A percentile compares a stretch with the other conserved stretches of the same genome.
phyloP scores from a whole-genome alignment of 2,113 vertebrate species.

The Notarius lentiginosus region DNA sequence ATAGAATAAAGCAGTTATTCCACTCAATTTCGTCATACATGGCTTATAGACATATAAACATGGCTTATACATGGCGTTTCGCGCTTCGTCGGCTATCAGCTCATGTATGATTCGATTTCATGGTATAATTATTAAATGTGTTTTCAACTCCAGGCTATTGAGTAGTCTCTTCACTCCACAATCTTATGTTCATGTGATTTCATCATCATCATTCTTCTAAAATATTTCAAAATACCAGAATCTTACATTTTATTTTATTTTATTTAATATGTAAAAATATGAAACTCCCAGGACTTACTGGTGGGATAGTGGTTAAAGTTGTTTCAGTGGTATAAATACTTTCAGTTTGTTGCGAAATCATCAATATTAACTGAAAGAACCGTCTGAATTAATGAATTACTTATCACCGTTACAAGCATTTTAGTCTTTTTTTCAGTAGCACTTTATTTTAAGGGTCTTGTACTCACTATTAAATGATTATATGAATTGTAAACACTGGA shows the following conservation, averaged over 20 bases:
- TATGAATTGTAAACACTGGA: neutral
- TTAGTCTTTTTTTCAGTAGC: neutral
- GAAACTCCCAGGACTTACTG: neutral
- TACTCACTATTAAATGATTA: neutral
- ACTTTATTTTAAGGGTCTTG: neutral
- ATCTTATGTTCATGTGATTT: neutral
- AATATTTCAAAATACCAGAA: neutral
- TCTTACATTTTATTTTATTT: neutral
- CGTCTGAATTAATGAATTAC: neutral
- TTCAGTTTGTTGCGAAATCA: neutral
- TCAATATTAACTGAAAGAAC: neutral
- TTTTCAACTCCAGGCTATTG: neutral
- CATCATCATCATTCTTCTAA: neutral
- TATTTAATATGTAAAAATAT: neutral
- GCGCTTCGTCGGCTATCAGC: no score
- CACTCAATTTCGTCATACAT: no score
- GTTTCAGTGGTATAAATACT: neutral
- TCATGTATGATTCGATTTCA: no score
- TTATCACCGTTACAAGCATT: neutral
- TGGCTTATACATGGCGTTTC: no score
- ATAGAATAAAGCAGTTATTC: no score
- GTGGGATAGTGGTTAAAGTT: neutral
- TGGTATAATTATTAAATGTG: neutral
- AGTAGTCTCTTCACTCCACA: neutral
- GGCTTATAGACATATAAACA: no score